Base-by-base conservation (phyloP, 2,888 invertebrate species). In the Euspilapteryx auroguttella region DNA sequence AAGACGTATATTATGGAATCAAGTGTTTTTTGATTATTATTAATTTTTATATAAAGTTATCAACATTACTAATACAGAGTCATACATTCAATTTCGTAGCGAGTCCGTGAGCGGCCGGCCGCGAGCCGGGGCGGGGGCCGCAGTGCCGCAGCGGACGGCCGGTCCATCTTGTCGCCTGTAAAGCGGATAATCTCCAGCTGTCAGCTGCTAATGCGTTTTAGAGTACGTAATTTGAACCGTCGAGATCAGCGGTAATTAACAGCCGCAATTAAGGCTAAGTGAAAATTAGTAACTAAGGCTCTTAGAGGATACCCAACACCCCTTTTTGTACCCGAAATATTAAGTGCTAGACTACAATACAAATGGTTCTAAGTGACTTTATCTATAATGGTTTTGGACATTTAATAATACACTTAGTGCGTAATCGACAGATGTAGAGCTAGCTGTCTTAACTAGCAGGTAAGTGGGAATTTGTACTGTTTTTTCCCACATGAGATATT, bases 191-290 rank as follows among this genome's bases (percentile, higher is more conserved):
- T 75, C 73, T 73, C 63, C 68, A 68, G 61, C 73, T 75, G 73
- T 73, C 73, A 71, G 65, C 46, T 63, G 57, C 69, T 75, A 73
- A 75, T 73, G 73, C 71, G 68, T 75, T 75, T 75, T 75, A 75
- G 73, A 75, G 73, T 75, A 75, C 73, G 75, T 73, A 73, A 75
- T 75, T 75, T 75, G 75, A 75, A 66, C 69, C 69, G 64, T 63
- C 56, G 63, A 71, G 73, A 75, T 73, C 71, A 53, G 52, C 55
- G 55, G 69, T 69, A 73, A 73, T 75, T 73, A 75, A 71, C 68
- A 57, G 55, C 55, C 48, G 61, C 71, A 73, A 75, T 75, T 75
- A 73, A 66, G 29, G 57, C 62, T 66, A 69, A 75, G 75, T 75
- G 71, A 69, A 66, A 68, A 69, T 65, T 62, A 65, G 59, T 29